phyloP scores from a whole-genome alignment of 2,888 invertebrate species.

The Plagodis pulveraria region DNA sequence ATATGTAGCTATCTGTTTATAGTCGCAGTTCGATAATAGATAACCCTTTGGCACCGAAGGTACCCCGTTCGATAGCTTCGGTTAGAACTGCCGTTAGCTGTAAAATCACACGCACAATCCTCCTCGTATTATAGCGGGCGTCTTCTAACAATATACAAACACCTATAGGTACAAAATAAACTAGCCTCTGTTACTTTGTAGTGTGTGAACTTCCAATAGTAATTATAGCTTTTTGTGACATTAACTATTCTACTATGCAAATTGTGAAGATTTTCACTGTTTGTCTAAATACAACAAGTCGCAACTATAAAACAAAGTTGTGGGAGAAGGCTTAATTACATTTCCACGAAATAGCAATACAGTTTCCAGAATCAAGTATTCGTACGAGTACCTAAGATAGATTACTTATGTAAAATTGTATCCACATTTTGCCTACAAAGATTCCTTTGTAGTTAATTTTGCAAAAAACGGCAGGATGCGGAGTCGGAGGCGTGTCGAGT shows the following conservation, averaged over 20 bases:
- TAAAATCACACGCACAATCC: conserved; percentile 72
- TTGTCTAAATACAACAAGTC: no score
- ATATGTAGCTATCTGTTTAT: conserved; percentile 48
- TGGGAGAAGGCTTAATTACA: background rate
- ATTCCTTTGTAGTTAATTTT: conserved; percentile 70
- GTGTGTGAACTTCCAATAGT: background rate
- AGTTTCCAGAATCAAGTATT: background rate
- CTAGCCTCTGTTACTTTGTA: conserved; percentile 1
- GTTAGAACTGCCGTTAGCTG: conserved; percentile 75
- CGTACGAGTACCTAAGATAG: conserved; percentile 19
- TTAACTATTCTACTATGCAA: background rate
- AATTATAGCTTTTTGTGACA: conserved; percentile 2
- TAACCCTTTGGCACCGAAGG: conserved; percentile 72
- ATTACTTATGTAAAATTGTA: conserved; percentile 45
- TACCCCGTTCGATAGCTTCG: conserved; percentile 67
- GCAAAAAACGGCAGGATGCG: conserved; percentile 78
- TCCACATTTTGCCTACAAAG: conserved; percentile 61
- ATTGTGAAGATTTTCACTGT: no score
- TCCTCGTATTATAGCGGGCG: conserved; percentile 51
- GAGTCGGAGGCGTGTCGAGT: conserved; percentile 74
- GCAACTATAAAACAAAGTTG: no score
- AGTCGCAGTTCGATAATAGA: conserved; percentile 68
- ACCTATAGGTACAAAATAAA: background rate
- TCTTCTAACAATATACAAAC: conserved; percentile 34
- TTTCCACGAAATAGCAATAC: background rate